Percentiles rank a stretch among this genome's conserved stretches.
Conservation (phyloP, 2,113 vertebrate species). For the Aegypius monachus region DNA sequence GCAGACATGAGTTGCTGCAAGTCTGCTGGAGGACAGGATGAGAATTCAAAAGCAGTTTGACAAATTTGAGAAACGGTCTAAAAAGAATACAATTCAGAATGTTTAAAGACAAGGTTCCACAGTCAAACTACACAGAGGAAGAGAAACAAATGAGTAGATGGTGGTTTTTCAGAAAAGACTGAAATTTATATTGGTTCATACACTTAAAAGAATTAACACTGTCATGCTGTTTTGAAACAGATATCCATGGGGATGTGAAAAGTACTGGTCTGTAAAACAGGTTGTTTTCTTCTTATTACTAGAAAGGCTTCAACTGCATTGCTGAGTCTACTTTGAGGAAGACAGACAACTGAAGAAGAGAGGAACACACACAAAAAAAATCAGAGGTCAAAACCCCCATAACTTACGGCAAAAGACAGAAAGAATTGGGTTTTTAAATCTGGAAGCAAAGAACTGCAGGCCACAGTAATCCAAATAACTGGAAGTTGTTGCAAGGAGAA, state of each 20-base stretch:
- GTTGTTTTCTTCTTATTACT: neutral
- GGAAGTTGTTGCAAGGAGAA: neutral
- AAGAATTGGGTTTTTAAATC: neutral
- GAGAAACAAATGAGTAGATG: neutral
- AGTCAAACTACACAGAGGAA: neutral
- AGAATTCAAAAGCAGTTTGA: neutral
- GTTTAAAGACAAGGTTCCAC: neutral
- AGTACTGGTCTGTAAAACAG: neutral
- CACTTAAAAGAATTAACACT: neutral
- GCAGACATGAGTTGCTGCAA: neutral
- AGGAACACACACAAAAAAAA: neutral
- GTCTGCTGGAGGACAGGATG: neutral
- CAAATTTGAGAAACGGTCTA: neutral
- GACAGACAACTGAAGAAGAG: neutral
- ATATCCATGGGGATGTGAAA: neutral
- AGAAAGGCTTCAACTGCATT: neutral
- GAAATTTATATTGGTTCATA: neutral
- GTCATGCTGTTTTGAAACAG: neutral
- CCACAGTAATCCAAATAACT: neutral
- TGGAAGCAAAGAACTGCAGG: neutral
- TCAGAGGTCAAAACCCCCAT: neutral
- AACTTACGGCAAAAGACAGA: neutral
- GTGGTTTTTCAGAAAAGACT: neutral
- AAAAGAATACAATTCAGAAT: neutral
- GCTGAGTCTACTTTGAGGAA: neutral